Conservation (phyloP, 2,113 vertebrate genomes). For the Spermophilus dauricus region DNA sequence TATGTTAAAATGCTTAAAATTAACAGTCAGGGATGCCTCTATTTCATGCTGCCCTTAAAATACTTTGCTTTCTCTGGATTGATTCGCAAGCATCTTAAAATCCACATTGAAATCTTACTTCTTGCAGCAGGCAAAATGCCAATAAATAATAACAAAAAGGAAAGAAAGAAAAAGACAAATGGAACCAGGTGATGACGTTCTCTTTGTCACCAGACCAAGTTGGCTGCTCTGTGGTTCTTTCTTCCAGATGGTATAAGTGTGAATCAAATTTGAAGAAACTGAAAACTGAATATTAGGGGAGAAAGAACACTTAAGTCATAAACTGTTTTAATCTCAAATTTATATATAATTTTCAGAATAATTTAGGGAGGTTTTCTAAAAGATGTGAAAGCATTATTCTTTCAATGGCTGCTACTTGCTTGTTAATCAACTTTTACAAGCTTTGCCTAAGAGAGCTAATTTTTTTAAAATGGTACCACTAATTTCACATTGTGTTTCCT, state of each 20-base stretch:
- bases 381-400: not conserved
- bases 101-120: conserved; percentile 23
- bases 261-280: conserved; percentile 27
- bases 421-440: conserved; percentile 46
- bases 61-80: conserved; percentile 1
- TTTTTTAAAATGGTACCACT: conserved; percentile 36
- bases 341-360: not conserved
- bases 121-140: conserved; percentile 30
- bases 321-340: not conserved
- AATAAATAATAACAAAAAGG: conserved; percentile 39
- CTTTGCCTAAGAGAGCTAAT: conserved; percentile 10
- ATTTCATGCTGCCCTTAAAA: conserved; percentile 27
- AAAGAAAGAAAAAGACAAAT: not conserved
- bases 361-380: not conserved
- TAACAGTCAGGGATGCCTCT: conserved; percentile 43
- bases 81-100: conserved; percentile 36
- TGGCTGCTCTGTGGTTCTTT: not conserved
- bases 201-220: not conserved
- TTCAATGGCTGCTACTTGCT: not conserved
- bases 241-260: not conserved
- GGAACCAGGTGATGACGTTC: not conserved
- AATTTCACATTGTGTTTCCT: conserved; percentile 28
- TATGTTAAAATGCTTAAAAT: conserved; percentile 57
- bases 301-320: not conserved
- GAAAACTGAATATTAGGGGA: not conserved